Base-by-base conservation (phyloP, 2,797 vertebrate genomes). In the Anniella stebbinsi region DNA sequence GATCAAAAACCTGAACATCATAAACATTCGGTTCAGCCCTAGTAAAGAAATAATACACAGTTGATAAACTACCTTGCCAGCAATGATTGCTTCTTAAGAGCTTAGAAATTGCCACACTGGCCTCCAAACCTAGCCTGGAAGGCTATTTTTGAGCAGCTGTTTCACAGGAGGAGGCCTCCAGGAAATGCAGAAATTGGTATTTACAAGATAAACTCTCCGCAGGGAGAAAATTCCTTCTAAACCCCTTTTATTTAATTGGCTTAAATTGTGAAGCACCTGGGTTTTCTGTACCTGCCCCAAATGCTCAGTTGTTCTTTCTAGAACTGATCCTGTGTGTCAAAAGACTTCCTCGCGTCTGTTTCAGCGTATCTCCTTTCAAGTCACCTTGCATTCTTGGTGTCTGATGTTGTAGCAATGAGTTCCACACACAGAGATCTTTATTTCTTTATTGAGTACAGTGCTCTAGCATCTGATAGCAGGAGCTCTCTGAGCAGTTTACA, bases 1-100 rank as follows among this genome's bases (percentile, higher is more conserved):
- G 21, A 30, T 72, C 12, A 63, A 30, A 30, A 86, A 30, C 33
- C 30, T 4, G 67, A 60, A 45, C 13, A 83, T 38, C 69, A n/a
- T 21, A 73, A 72, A 21, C 23, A 86, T 57, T 86, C 10, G 21
- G 33, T 25, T 21, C 45, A 54, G 30, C 28, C 60, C 41, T 51
- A 5, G 0, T 45, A 83, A 51, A 63, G 11, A 4, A 91, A 54
- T 3, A 7, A 41, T 70, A 0, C 38, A 25, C 80, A 81, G 84
- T 2, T 51, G 82, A 57, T 54, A 36, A 15, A 17, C 0, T 0
- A 0, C 85, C 89, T 28, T 38, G 76, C 0, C 0, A 2, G 70
- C 48, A 9, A 1, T 82, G 18, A 70, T 76, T 0, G 2, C 66
- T 84, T 86, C 3, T 3, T 76, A 86, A 69, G 87, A 72, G 51